Percentiles rank a stretch among this genome's conserved stretches.
Evolutionary conservation across 2,888 invertebrate genomes (phyloP).

Genomic region (Hypselothyrea guttata): DNA sequence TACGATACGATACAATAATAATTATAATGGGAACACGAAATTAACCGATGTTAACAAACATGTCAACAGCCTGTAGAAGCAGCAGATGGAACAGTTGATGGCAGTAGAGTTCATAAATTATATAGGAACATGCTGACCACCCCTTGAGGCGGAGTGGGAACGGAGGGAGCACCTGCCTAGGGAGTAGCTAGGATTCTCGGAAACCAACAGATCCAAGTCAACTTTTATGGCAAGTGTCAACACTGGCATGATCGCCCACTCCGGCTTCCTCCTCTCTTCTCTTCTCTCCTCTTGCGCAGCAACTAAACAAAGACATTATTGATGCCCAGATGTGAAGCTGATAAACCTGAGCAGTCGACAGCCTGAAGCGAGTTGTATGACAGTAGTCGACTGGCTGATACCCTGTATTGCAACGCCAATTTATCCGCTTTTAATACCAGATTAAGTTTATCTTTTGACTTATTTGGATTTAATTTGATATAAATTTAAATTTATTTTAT

Average conservation of each 20-base stretch:
- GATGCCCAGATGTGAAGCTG: slow-evolving; percentile 70
- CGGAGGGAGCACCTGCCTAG: slow-evolving; percentile 34
- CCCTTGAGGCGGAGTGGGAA: slow-evolving; percentile 15
- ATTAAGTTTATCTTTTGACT: too few species aligned
- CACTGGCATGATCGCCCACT: slow-evolving; percentile 56
- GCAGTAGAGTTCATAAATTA: slow-evolving; percentile 47
- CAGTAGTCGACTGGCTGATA: slow-evolving; percentile 1
- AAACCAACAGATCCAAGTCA: slow-evolving; percentile 21
- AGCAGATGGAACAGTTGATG: not conserved
- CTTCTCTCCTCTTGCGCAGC: too few species aligned
- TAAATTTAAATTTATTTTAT: too few species aligned
- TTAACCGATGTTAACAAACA: slow-evolving; percentile 73
- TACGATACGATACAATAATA: slow-evolving; percentile 12
- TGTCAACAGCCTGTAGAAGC: slow-evolving; percentile 48
- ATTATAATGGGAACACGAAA: slow-evolving; percentile 49
- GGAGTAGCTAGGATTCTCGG: slow-evolving; percentile 31
- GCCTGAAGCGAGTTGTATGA: not conserved
- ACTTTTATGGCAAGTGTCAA: slow-evolving; percentile 75
- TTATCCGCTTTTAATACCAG: too few species aligned
- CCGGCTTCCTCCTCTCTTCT: slow-evolving; percentile 23
- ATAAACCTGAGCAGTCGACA: slow-evolving; percentile 34
- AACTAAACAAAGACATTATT: slow-evolving; percentile 78
- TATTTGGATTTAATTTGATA: too few species aligned
- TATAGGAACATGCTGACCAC: slow-evolving; percentile 45
- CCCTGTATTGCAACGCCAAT: slow-evolving; percentile 2